Evolutionary conservation across 1,140 invertebrate species (phyloP).

Genomic region (Hyles vespertilio): DNA sequence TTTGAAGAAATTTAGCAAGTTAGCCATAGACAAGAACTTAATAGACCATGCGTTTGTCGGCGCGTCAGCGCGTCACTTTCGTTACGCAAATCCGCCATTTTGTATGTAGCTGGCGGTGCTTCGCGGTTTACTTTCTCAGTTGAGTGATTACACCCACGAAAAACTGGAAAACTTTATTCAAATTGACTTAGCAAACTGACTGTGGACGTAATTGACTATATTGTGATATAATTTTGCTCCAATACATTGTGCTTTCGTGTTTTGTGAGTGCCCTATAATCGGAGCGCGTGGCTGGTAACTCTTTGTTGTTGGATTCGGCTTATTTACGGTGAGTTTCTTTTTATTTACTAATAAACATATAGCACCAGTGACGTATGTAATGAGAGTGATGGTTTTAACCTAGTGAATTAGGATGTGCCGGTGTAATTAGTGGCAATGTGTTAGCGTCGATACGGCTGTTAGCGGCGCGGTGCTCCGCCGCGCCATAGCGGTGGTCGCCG

Average conservation of each 20-base stretch:
- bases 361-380: slow-evolving; percentile 13
- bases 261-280: slow-evolving; percentile 71
- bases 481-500: slow-evolving; percentile 43
- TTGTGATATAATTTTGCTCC: slow-evolving; percentile 52
- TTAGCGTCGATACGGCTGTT: slow-evolving; percentile 51
- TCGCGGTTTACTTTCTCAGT: slow-evolving; percentile 64
- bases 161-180: slow-evolving; percentile 60
- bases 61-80: slow-evolving; percentile 74
- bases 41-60: slow-evolving; percentile 49
- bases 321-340: slow-evolving; percentile 65
- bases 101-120: slow-evolving; percentile 74
- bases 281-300: slow-evolving; percentile 72
- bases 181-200: slow-evolving; percentile 45
- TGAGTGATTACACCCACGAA: slow-evolving; percentile 63
- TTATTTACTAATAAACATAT: slow-evolving; percentile 26
- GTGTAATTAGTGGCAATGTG: slow-evolving; percentile 35
- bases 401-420: slow-evolving; percentile 9
- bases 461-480: slow-evolving; percentile 46
- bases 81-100: slow-evolving; percentile 74
- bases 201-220: slow-evolving; percentile 46
- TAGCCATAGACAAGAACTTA: slow-evolving; percentile 29
- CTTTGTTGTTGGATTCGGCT: slow-evolving; percentile 72
- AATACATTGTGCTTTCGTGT: slow-evolving; percentile 66
- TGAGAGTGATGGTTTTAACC: slow-evolving; percentile 17
- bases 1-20: background rate